phyloP scores from a whole-genome alignment of 2,888 invertebrate genomes.

The Monopis laevigella region DNA sequence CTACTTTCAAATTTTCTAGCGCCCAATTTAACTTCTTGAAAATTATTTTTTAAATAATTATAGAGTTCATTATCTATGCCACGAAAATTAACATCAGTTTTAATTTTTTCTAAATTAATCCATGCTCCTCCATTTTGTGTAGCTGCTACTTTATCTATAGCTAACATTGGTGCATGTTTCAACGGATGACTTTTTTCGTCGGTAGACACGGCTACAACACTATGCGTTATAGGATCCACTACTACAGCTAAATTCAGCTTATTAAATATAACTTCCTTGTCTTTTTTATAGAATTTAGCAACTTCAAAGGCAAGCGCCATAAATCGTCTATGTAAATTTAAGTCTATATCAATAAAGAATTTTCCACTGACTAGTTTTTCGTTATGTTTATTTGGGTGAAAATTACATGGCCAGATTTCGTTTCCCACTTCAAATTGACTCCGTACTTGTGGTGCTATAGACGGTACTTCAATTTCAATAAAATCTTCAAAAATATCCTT shows the following conservation, averaged over 20 bases:
- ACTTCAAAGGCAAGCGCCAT: slow-evolving; percentile 69
- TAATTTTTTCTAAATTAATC: slow-evolving; percentile 27
- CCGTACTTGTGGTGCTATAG: slow-evolving; percentile 69
- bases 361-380: slow-evolving; percentile 72
- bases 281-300: slow-evolving; percentile 35
- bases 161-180: slow-evolving; percentile 86
- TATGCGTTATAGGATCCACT: slow-evolving; percentile 74
- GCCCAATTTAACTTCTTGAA: slow-evolving; percentile 49
- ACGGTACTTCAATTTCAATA: slow-evolving; percentile 66
- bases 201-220: slow-evolving; percentile 74
- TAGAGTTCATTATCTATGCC: slow-evolving; percentile 52
- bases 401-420: slow-evolving; percentile 83
- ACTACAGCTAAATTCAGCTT: slow-evolving; percentile 53
- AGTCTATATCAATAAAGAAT: slow-evolving; percentile 66
- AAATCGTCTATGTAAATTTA: slow-evolving; percentile 61
- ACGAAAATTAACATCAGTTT: slow-evolving; percentile 18
- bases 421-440: slow-evolving; percentile 71
- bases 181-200: slow-evolving; percentile 73
- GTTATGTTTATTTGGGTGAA: slow-evolving; percentile 80
- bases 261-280: slow-evolving; percentile 16
- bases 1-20: slow-evolving; percentile 43
- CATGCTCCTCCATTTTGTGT: slow-evolving; percentile 84
- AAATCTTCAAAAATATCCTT: slow-evolving; percentile 57
- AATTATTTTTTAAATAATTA: slow-evolving; percentile 35
- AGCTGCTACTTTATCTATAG: slow-evolving; percentile 85